Base-by-base conservation (phyloP, 2,888 invertebrate species). In the Slavum lentiscoides region DNA sequence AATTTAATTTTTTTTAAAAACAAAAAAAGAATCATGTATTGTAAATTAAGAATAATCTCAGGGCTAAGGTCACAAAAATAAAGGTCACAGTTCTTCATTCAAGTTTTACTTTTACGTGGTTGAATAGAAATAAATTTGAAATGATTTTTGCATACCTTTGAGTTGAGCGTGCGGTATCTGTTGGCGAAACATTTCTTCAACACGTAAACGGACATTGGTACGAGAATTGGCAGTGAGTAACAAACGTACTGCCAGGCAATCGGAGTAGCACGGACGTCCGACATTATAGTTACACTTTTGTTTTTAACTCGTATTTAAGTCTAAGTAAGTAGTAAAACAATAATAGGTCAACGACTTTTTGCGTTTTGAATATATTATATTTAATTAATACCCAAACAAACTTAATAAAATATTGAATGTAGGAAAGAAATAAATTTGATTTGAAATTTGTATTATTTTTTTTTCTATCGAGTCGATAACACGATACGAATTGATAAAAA, bases 161-260 rank as follows among this genome's bases (percentile, higher is more conserved):
- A 80, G 39, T 80, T 70, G 7, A 80, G 64, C 9, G 21, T 72
- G 23, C 70, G 53, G 21, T 80, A 80, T 72, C 23, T 80, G 64
- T 80, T 80, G n/a, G 70, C 53, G 23, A 69, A 80, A 80, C 80
- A 80, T 23, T 80, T 80, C 9, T 72, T 70, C 2, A 80, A 58
- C 17, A 72, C 39, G 13, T 70, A 80, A 62, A 72, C 70, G 13
- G 80, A 70, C 64, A 80, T 64, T 37, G 80, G 80, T 64, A 80
- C 43, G 9, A 80, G 49, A 19, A 80, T 70, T 58, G 80, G 80
- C 80, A 80, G 55, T 55, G 80, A 70, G n/a, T 55, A 80, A 55
- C 61, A 70, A 64, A 62, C 62, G 8, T 70, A 80, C n/a, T 80
- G 62, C 80, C 80, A 80, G 53, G 64, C 55, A 64, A 70, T 72